phyloP scores from a whole-genome alignment of 30 jellyfish, hydroid and myxozoan genomes.

The Cassiopea xamachana region DNA sequence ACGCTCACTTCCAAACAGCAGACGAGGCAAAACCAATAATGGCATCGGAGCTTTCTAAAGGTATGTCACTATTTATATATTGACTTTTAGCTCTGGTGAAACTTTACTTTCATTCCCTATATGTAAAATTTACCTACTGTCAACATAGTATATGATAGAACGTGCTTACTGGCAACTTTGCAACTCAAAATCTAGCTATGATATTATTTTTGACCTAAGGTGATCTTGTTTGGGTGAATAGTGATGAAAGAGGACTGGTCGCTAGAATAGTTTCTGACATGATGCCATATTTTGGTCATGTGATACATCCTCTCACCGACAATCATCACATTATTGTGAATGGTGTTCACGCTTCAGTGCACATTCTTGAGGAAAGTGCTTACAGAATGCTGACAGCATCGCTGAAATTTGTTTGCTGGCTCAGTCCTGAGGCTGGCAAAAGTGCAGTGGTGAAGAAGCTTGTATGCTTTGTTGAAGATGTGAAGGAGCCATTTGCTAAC shows the following conservation, averaged over 20 bases:
- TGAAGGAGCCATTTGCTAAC: slow-evolving; percentile 54
- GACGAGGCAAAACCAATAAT: slow-evolving; percentile 34
- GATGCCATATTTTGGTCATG: slow-evolving; percentile 35
- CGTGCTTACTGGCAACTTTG: too few relatives aligned
- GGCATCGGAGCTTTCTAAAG: slow-evolving; percentile 44
- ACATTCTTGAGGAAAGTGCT: slow-evolving; percentile 42
- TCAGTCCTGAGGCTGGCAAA: slow-evolving; percentile 63
- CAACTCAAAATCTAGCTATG: neutral
- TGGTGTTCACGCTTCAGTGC: slow-evolving; percentile 76
- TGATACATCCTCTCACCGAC: slow-evolving; percentile 61
- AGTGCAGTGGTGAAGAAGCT: slow-evolving; percentile 44
- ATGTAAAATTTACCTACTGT: neutral
- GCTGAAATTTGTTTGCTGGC: slow-evolving; percentile 38
- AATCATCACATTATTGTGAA: slow-evolving; percentile 65
- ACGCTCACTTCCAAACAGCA: slow-evolving; percentile 10
- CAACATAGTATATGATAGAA: too few relatives aligned
- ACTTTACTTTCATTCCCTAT: neutral
- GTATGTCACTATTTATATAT: neutral
- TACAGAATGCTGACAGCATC: slow-evolving; percentile 62
- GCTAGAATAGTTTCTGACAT: slow-evolving; percentile 24
- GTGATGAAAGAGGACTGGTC: neutral
- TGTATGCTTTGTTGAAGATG: slow-evolving; percentile 55
- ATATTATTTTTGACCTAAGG: neutral
- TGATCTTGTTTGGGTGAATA: slow-evolving; percentile 50
- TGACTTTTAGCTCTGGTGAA: neutral